These are phyloP conservation scores for Mamestra configurata DNA, from an alignment of 1,140 invertebrate genomes.

Conservation along the genomic window DNA sequence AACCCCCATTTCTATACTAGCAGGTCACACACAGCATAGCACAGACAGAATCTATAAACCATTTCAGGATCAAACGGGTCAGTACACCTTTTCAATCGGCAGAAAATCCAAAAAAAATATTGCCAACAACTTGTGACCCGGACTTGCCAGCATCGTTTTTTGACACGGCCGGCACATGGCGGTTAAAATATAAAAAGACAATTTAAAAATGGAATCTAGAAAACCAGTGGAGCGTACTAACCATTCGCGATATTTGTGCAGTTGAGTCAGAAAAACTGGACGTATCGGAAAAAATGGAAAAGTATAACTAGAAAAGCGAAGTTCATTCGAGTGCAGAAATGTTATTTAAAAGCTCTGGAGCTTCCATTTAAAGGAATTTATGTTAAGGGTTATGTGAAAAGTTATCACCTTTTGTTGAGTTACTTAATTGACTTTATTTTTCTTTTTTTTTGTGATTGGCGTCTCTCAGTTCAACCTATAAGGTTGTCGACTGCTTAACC, in stretches of 20 bases:
- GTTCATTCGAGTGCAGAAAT: constrained; percentile 11
- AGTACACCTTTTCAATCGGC: constrained; percentile 15
- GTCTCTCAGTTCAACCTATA: too few relatives aligned
- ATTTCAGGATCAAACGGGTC: constrained; percentile 4
- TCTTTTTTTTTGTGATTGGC: too few relatives aligned
- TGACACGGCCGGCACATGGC: constrained; percentile 33
- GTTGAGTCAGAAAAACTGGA: constrained; percentile 17
- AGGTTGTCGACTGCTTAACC: too few relatives aligned
- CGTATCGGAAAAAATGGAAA: constrained; percentile 14
- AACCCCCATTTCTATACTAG: background rate
- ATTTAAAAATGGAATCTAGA: constrained; percentile 33
- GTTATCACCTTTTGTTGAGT: background rate
- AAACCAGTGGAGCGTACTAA: constrained; percentile 1
- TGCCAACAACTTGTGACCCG: background rate
- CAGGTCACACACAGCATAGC: background rate
- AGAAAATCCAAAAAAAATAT: constrained; percentile 2
- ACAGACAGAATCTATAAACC: constrained; percentile 2
- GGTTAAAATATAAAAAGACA: constrained; percentile 29
- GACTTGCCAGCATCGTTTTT: constrained; percentile 4
- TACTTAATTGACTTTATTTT: background rate
- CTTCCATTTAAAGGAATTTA: background rate
- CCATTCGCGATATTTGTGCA: constrained; percentile 29
- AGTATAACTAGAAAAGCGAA: background rate
- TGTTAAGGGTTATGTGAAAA: constrained; percentile 1
- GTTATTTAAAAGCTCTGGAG: constrained; percentile 13